phyloP scores from a whole-genome alignment of 1,140 invertebrate species.

The Apis mellifera region DNA sequence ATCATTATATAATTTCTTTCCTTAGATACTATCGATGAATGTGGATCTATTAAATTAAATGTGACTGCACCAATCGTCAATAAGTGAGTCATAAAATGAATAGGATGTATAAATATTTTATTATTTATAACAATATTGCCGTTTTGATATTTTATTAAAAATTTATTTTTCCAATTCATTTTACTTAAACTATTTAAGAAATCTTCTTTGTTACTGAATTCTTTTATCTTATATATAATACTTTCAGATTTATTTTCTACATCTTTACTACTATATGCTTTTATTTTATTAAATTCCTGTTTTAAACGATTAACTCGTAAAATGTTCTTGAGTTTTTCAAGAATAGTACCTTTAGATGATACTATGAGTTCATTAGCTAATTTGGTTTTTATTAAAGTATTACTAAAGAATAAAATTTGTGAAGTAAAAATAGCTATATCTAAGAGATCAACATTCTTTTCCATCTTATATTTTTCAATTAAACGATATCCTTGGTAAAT shows the following conservation, averaged over 20 bases:
- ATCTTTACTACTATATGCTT: too few species aligned
- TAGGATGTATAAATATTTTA: conserved; percentile 2
- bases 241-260: background rate
- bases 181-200: background rate
- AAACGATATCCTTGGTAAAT: conserved; percentile 50
- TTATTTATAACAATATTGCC: background rate
- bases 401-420: conserved; percentile 63
- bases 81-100: background rate
- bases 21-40: too few species aligned
- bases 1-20: background rate
- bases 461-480: conserved; percentile 42
- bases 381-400: conserved; percentile 53
- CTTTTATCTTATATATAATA: background rate
- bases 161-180: background rate
- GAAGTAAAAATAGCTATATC: conserved; percentile 53
- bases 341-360: background rate
- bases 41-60: background rate
- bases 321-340: background rate
- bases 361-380: conserved; percentile 44
- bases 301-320: background rate
- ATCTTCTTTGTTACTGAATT: background rate
- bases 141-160: background rate
- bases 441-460: background rate
- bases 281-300: background rate
- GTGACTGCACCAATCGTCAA: background rate